phyloP scores from a whole-genome alignment of 2,888 invertebrate species.

The Tachina grossa region DNA sequence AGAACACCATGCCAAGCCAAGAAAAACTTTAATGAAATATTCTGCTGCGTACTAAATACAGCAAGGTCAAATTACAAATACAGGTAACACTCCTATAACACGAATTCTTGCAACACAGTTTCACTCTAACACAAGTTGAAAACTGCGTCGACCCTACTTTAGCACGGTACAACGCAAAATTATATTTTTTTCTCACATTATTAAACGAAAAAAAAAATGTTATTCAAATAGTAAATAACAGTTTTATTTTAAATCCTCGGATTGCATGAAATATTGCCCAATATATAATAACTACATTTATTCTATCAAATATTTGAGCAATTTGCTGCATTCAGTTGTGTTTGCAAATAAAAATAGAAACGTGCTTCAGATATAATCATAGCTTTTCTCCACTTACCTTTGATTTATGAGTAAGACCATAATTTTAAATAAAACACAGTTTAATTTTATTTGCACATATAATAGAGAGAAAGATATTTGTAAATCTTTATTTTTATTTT shows the following conservation, averaged over 20 bases:
- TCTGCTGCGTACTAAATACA: too few species aligned
- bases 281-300: too few species aligned
- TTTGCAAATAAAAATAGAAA: not conserved
- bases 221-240: not conserved
- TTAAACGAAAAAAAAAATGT: not conserved
- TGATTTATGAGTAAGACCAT: not conserved
- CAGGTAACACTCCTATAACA: too few species aligned
- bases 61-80: too few species aligned
- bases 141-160: too few species aligned
- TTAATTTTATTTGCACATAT: conserved; percentile 66
- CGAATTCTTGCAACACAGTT: too few species aligned
- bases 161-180: too few species aligned
- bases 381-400: conserved; percentile 39
- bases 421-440: conserved; percentile 55
- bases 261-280: not conserved
- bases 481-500: conserved; percentile 19
- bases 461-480: conserved; percentile 61
- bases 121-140: too few species aligned
- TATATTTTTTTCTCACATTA: not conserved
- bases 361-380: not conserved
- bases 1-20: too few species aligned
- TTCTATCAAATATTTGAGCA: too few species aligned
- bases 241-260: not conserved
- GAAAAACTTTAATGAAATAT: too few species aligned
- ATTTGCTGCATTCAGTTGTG: too few species aligned